Conservation (phyloP, 2,797 vertebrate species). For the Orientallactaga sibirica region DNA sequence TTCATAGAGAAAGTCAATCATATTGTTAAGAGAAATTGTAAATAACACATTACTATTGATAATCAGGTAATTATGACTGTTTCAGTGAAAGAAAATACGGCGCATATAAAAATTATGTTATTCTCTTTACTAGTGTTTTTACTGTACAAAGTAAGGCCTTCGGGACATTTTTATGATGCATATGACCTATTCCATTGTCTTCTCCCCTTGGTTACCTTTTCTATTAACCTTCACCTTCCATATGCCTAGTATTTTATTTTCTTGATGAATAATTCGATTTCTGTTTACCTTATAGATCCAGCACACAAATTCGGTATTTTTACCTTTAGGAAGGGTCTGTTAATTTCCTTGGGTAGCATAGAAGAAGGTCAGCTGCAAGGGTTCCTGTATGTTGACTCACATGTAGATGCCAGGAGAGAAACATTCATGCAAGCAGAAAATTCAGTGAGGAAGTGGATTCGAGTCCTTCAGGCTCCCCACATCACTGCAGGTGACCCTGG, state of each 20-base stretch:
- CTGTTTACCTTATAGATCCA: conserved; percentile 21
- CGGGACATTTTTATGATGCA: not conserved
- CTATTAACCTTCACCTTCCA: not conserved
- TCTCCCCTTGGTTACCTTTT: not conserved
- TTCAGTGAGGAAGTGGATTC: not conserved
- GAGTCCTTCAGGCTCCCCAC: not conserved
- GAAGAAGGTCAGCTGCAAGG: not conserved
- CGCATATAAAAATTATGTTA: conserved; percentile 18
- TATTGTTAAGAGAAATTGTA: conserved; percentile 56
- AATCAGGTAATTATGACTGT: conserved; percentile 36
- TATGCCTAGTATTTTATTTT: not conserved
- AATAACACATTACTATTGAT: conserved; percentile 40
- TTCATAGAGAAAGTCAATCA: conserved; percentile 16
- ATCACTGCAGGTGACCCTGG: not conserved
- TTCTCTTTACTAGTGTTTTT: not conserved
- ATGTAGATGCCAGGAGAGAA: conserved; percentile 16
- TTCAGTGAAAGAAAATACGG: conserved; percentile 18
- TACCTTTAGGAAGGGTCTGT: not conserved
- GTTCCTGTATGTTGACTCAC: not conserved
- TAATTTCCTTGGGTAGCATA: not conserved
- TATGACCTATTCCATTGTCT: not conserved
- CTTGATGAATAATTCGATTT: conserved; percentile 11
- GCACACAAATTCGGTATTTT: not conserved
- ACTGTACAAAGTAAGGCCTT: not conserved
- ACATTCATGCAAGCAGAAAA: conserved; percentile 47